Percentiles rank a stretch among this genome's conserved stretches.
Conservation (phyloP, 1,140 invertebrate genomes). For the Thaumatotibia leucotreta region DNA sequence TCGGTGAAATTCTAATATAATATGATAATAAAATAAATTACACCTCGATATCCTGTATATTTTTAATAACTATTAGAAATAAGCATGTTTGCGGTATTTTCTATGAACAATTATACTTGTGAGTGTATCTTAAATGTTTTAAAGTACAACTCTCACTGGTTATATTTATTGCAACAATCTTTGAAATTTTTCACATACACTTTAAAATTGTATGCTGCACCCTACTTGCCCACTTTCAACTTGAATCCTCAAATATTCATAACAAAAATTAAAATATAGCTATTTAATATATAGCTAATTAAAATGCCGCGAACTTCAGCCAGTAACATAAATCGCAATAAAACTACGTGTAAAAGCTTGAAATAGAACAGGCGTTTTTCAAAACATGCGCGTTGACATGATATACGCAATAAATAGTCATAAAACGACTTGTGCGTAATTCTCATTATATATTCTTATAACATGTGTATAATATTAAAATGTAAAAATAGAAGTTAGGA, state of each 20-base stretch:
- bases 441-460: neutral
- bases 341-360: neutral
- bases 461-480: neutral
- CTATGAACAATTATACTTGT: too few species aligned
- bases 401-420: slow-evolving; percentile 8
- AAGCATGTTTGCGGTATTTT: too few species aligned
- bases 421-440: neutral
- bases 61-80: too few species aligned
- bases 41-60: too few species aligned
- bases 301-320: neutral
- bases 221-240: neutral
- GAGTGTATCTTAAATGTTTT: too few species aligned
- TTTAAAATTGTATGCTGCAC: too few species aligned
- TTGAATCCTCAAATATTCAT: neutral
- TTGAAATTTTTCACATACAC: too few species aligned
- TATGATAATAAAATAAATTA: too few species aligned
- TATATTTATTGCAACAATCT: too few species aligned
- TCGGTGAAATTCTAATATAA: too few species aligned
- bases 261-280: neutral
- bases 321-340: neutral
- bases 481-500: neutral
- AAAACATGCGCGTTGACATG: slow-evolving; percentile 10
- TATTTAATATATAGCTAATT: neutral
- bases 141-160: too few species aligned
- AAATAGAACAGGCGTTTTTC: neutral